A percentile compares a stretch with the other conserved stretches of the same genome.
These are phyloP conservation scores for Tetropium fuscum DNA, from an alignment of 2,888 invertebrate genomes.

Conservation along the genomic window DNA sequence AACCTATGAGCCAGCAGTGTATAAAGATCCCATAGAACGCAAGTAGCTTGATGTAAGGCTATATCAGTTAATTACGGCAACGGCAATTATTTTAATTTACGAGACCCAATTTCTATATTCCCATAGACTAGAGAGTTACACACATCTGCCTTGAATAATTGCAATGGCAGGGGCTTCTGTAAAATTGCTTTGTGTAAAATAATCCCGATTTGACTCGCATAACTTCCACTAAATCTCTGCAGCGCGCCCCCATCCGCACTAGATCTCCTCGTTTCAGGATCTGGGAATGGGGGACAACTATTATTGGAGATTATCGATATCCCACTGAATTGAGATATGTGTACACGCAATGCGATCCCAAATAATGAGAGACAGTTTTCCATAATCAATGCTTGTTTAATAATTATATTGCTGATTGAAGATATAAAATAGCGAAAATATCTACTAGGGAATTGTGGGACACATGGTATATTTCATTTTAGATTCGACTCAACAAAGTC, in stretches of 20 bases:
- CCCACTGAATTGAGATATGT: conserved; percentile 32
- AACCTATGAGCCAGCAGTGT: too few relatives aligned
- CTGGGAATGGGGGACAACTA: conserved; percentile 33
- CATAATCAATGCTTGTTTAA: too few relatives aligned
- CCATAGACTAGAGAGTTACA: conserved; percentile 25
- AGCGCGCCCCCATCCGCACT: conserved; percentile 29
- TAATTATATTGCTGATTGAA: too few relatives aligned
- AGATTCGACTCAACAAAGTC: too few relatives aligned
- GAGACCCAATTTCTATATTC: conserved; percentile 49
- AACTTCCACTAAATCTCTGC: conserved; percentile 34
- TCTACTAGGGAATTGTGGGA: too few relatives aligned
- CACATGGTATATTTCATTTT: too few relatives aligned
- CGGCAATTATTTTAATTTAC: conserved; percentile 53
- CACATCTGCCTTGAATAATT: conserved; percentile 56
- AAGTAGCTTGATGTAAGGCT: too few relatives aligned
- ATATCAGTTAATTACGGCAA: background rate
- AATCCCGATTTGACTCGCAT: conserved; percentile 56
- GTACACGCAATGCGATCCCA: conserved; percentile 23
- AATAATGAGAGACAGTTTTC: conserved; percentile 29
- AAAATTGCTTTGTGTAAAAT: conserved; percentile 57
- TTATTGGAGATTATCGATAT: conserved; percentile 37
- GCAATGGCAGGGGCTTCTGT: conserved; percentile 44
- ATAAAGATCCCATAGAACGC: too few relatives aligned
- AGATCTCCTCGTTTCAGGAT: conserved; percentile 19
- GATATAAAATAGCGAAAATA: too few relatives aligned